Evolutionary conservation across 2,888 invertebrate species (phyloP).

Genomic region (Tetragnatha montana): DNA sequence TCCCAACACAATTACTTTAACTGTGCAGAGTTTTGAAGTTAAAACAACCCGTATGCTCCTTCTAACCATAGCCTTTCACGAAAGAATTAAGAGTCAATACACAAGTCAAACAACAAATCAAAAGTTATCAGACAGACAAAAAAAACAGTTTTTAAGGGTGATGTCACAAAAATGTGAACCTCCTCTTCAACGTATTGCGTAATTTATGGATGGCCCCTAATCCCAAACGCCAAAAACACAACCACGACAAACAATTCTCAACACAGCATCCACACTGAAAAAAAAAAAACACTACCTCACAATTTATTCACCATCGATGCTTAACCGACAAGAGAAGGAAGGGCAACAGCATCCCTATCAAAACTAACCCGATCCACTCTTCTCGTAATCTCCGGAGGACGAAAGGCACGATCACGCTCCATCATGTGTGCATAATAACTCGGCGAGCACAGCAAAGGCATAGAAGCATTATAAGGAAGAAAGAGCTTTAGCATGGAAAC

Average conservation of each 20-base stretch:
- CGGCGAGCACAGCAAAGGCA: not conserved
- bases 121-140: too few species aligned
- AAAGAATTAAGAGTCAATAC: too few species aligned
- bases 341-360: too few species aligned
- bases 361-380: too few species aligned
- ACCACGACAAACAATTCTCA: not conserved
- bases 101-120: too few species aligned
- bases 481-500: not conserved
- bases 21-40: too few species aligned
- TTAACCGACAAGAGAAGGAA: constrained; percentile 11
- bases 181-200: too few species aligned
- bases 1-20: too few species aligned
- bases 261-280: not conserved
- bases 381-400: not conserved
- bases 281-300: not conserved
- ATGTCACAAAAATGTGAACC: too few species aligned
- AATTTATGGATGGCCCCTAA: not conserved
- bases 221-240: not conserved
- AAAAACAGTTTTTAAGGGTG: too few species aligned
- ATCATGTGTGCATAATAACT: constrained; percentile 35
- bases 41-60: too few species aligned
- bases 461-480: not conserved
- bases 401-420: constrained; percentile 1
- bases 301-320: not conserved
- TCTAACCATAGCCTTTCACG: too few species aligned